phyloP scores from a whole-genome alignment of 2,797 vertebrate genomes.

The Tympanoctomys barrerae region DNA sequence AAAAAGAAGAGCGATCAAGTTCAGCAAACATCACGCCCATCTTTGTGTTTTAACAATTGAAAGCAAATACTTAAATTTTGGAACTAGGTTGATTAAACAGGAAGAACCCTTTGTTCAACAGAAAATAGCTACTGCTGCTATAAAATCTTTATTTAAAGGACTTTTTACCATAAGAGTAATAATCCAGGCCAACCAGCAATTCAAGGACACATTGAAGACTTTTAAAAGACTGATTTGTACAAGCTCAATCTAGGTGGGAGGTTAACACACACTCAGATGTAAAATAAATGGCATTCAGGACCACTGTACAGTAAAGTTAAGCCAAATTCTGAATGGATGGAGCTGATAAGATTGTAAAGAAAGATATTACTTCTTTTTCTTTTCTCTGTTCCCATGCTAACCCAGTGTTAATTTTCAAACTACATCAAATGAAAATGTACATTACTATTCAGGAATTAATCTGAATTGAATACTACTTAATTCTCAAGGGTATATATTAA shows the following conservation, averaged over 20 bases:
- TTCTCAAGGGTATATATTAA: conserved; percentile 72
- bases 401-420: conserved; percentile 50
- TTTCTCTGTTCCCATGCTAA: not conserved
- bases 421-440: conserved; percentile 64
- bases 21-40: not conserved
- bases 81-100: conserved; percentile 48
- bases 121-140: conserved; percentile 20
- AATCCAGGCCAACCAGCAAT: conserved; percentile 29
- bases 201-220: conserved; percentile 8
- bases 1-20: conserved; percentile 10
- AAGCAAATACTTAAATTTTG: conserved; percentile 43
- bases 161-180: conserved; percentile 4
- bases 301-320: not conserved
- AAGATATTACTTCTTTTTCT: not conserved
- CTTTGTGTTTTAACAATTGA: conserved; percentile 63
- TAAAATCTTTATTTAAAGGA: conserved; percentile 40
- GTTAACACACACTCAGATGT: conserved; percentile 5
- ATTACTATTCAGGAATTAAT: conserved; percentile 69
- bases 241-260: not conserved
- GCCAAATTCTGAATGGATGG: not conserved
- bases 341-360: not conserved
- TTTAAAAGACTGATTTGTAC: conserved; percentile 54
- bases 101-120: conserved; percentile 31
- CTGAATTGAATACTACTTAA: conserved; percentile 68
- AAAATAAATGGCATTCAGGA: conserved; percentile 49